Evolutionary conservation across 2,113 vertebrate genomes (phyloP), one percentile per base, ranked within the genome.

Genomic region (Buteo buteo): DNA sequence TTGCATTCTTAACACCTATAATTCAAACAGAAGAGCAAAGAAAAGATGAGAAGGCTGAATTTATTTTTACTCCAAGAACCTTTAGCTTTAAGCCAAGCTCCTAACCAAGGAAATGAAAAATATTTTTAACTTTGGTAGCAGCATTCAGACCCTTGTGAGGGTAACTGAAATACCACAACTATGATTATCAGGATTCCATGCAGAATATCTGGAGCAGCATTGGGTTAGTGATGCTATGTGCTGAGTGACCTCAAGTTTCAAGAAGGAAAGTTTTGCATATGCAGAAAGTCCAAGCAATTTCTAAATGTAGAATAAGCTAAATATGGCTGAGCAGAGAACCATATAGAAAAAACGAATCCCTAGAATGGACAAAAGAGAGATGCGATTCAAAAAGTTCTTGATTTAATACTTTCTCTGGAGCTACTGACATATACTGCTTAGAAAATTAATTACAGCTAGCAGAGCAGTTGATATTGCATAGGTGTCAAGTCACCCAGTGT

Each of bases 1-100:
- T 94, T 94, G 83, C 81, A 76, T 95, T 95, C 94, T 84, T 95
- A 92, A 95, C 93, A 97, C 94, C 94, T 97, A 93, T 95, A 96
- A 97, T 96, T 95, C 94, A 90, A 92, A 79, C 31, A 96, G 91
- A 96, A 94, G 36, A 94, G 84, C 67, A 93, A 86, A 86, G 80
- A 92, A 96, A 90, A 94, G 55, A 96, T 47, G 81, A 95, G 78
- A 94, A 73, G 54, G 91, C 59, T 93, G 87, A 85, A 96, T 85
- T 94, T 95, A 95, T 95, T 95, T 94, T 94, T 94, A 91, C 66
- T 80, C 32, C 38, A 94, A 62, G 73, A 96, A 91, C 40, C 50
- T 87, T 89, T 72, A 89, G 85, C 74, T 94, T 90, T 73, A 94
- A 97, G 78, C 70, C 84, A 93, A 96, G 84, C 94, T 86, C 78